Evolutionary conservation across 2,797 vertebrate species (phyloP).

Genomic region (Heteromormyrus szaboi): DNA sequence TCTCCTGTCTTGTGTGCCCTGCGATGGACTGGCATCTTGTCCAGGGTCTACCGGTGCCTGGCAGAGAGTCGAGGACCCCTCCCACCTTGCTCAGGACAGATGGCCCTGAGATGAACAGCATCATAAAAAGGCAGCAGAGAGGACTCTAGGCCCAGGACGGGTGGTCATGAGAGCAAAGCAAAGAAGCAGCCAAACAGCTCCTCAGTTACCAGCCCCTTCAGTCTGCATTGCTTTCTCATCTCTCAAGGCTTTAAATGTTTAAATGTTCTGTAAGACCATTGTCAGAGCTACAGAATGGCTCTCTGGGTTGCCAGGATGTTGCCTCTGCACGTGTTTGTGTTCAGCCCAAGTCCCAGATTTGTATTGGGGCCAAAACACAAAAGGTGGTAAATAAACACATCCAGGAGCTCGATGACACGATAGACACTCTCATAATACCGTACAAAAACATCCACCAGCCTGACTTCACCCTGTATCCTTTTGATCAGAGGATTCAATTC

Average conservation of each 20-base stretch:
- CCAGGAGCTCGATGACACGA: not conserved
- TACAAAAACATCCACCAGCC: not conserved
- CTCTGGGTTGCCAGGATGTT: constrained; percentile 11
- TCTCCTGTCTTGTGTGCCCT: not conserved
- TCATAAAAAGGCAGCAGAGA: not conserved
- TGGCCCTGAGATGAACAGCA: not conserved
- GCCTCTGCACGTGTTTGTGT: not conserved
- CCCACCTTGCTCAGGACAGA: not conserved
- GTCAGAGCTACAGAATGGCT: not conserved
- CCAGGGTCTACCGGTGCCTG: not conserved
- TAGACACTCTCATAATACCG: not conserved
- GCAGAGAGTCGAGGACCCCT: not conserved
- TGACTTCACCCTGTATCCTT: not conserved
- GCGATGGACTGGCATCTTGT: not conserved
- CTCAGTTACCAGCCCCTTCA: not conserved
- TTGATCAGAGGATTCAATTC: not conserved
- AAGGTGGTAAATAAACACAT: not conserved
- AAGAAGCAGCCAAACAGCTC: not conserved
- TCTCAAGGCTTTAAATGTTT: not conserved
- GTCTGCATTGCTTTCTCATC: not conserved
- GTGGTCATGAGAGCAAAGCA: not conserved
- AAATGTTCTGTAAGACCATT: not conserved
- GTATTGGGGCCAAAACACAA: not conserved
- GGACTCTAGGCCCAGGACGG: too few species aligned
- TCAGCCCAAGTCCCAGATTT: not conserved